These are phyloP conservation scores for Varanus salvator DNA, from an alignment of 2,113 vertebrate species.

Conservation along the genomic window DNA sequence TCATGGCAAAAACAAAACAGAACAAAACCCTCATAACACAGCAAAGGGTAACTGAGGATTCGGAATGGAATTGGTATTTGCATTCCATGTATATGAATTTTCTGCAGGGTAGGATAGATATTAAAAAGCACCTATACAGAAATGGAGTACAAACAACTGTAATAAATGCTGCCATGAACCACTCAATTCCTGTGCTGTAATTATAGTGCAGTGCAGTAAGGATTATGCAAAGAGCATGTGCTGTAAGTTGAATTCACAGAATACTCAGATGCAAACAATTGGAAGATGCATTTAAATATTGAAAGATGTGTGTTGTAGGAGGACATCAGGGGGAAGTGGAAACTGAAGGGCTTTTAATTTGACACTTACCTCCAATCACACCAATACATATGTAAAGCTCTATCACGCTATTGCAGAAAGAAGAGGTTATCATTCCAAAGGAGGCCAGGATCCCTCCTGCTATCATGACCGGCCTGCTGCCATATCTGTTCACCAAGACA, in stretches of 20 bases:
- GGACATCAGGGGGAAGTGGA: background rate
- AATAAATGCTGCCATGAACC: slow-evolving; percentile 45
- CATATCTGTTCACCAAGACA: slow-evolving; percentile 93
- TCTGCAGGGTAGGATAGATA: slow-evolving; percentile 30
- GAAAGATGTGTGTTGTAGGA: slow-evolving; percentile 40
- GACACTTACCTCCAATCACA: slow-evolving; percentile 88
- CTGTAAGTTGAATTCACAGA: slow-evolving; percentile 46
- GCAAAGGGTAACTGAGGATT: background rate
- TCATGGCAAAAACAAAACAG: background rate
- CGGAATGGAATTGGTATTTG: background rate
- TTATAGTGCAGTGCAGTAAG: slow-evolving; percentile 34
- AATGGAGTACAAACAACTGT: slow-evolving; percentile 40
- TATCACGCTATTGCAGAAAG: slow-evolving; percentile 86
- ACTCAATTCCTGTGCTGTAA: slow-evolving; percentile 57
- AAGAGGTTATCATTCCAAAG: slow-evolving; percentile 90
- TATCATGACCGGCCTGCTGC: slow-evolving; percentile 93
- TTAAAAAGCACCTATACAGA: slow-evolving; percentile 37
- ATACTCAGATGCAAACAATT: slow-evolving; percentile 34
- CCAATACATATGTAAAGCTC: slow-evolving; percentile 93
- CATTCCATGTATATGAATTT: slow-evolving; percentile 19
- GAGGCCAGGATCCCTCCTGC: slow-evolving; percentile 88
- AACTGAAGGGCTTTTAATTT: slow-evolving; percentile 12
- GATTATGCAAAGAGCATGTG: slow-evolving; percentile 30
- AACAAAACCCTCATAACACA: background rate
- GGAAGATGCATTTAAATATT: slow-evolving; percentile 41